These are phyloP conservation scores for Coendou prehensilis DNA, from an alignment of 2,797 vertebrate genomes.

Conservation along the genomic window DNA sequence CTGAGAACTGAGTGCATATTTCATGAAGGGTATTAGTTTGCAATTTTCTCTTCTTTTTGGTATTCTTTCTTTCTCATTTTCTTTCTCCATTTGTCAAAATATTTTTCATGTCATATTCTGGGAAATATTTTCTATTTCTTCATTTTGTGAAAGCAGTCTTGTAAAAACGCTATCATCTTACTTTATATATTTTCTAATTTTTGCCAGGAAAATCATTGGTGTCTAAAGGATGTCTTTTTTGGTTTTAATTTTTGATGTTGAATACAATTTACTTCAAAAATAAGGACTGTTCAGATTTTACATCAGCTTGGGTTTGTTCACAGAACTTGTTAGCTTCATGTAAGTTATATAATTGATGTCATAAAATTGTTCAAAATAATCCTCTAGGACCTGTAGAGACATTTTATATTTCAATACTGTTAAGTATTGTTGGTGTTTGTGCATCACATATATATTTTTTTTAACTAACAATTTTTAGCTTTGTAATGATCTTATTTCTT, in stretches of 20 bases:
- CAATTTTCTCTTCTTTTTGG: neutral
- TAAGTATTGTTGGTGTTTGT: neutral
- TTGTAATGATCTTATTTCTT: neutral
- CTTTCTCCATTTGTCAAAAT: neutral
- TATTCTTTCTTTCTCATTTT: neutral
- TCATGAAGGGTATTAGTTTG: neutral
- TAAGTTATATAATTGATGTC: neutral
- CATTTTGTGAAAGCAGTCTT: neutral
- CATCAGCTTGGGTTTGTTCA: neutral
- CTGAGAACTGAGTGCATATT: neutral
- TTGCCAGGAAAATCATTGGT: neutral
- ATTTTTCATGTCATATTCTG: neutral
- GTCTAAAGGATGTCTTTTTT: neutral
- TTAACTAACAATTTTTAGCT: neutral
- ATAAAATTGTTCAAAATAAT: neutral
- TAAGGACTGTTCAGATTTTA: neutral
- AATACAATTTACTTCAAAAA: neutral
- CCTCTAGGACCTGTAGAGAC: neutral
- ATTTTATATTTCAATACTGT: constrained; percentile 1
- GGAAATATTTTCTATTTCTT: neutral
- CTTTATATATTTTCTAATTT: neutral
- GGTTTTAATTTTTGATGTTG: neutral
- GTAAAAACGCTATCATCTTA: neutral
- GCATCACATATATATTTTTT: neutral
- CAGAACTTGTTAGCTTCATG: neutral